phyloP scores from a whole-genome alignment of 2,888 invertebrate species.

The Sicus ferrugineus region DNA sequence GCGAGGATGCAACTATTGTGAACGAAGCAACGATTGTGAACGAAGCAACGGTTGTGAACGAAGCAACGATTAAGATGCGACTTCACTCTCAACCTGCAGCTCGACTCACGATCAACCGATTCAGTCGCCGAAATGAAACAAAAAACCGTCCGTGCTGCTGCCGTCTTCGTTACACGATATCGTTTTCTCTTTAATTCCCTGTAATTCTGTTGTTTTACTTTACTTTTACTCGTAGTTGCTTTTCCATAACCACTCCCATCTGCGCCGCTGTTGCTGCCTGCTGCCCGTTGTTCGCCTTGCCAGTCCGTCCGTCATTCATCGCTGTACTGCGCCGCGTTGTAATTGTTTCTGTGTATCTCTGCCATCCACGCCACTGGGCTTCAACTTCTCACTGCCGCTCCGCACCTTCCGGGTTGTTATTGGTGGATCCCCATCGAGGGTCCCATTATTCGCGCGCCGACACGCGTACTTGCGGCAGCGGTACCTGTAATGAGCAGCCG shows the following conservation, averaged over 20 bases:
- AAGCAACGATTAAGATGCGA: too few relatives aligned
- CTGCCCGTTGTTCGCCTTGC: not conserved
- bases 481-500: not conserved
- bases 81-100: too few relatives aligned
- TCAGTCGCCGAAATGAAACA: too few relatives aligned
- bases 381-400: slow-evolving; percentile 10
- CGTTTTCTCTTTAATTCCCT: not conserved
- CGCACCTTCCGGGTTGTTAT: slow-evolving; percentile 23
- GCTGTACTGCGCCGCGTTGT: slow-evolving; percentile 7
- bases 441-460: slow-evolving; percentile 19
- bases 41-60: too few relatives aligned
- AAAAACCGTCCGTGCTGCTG: too few relatives aligned
- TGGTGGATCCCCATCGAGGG: slow-evolving; percentile 27
- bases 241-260: not conserved
- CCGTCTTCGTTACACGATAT: too few relatives aligned
- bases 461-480: not conserved
- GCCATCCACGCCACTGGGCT: slow-evolving; percentile 1
- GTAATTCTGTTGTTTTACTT: slow-evolving; percentile 12
- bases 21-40: not conserved
- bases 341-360: slow-evolving; percentile 20
- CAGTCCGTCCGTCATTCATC: slow-evolving; percentile 1
- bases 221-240: slow-evolving; percentile 24
- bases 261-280: slow-evolving; percentile 5
- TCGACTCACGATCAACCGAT: too few relatives aligned
- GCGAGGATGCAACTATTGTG: too few relatives aligned